Evolutionary conservation across 2,888 invertebrate species (phyloP).

Genomic region (Tetheella fluctuosa): DNA sequence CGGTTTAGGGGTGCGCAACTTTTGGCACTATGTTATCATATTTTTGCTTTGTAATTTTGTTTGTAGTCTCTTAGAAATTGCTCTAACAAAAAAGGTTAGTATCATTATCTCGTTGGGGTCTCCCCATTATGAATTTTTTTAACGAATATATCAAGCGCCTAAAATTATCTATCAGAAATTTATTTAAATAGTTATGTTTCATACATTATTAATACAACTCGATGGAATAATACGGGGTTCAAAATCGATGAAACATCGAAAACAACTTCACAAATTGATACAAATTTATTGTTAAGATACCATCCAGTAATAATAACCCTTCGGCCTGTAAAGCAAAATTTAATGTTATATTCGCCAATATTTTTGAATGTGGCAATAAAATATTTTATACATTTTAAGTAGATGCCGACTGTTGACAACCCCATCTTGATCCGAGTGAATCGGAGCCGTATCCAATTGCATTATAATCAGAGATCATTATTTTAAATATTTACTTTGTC

Average conservation of each 20-base stretch:
- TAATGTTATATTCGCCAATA: slow-evolving; percentile 15
- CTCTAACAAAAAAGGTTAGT: too few relatives aligned
- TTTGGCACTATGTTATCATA: slow-evolving; percentile 30
- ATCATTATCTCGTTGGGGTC: too few relatives aligned
- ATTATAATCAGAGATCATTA: slow-evolving; percentile 62
- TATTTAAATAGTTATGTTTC: too few relatives aligned
- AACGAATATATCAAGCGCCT: too few relatives aligned
- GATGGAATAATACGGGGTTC: not conserved
- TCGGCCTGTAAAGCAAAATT: slow-evolving; percentile 1
- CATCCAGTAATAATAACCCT: slow-evolving; percentile 1
- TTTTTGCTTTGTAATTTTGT: not conserved
- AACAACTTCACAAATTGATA: slow-evolving; percentile 4
- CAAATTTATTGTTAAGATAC: not conserved
- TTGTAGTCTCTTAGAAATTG: too few relatives aligned
- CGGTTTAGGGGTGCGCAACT: slow-evolving; percentile 42
- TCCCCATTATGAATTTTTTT: too few relatives aligned
- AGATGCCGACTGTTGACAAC: slow-evolving; percentile 44
- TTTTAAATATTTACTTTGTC: slow-evolving; percentile 53
- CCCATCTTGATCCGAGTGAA: slow-evolving; percentile 38
- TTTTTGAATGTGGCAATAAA: slow-evolving; percentile 12
- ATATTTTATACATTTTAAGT: slow-evolving; percentile 13
- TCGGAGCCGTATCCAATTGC: slow-evolving; percentile 54
- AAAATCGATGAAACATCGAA: not conserved
- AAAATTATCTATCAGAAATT: too few relatives aligned
- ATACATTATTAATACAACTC: too few relatives aligned